Percentiles rank a stretch among this genome's conserved stretches.
These are phyloP conservation scores for Alauda arvensis DNA, from an alignment of 2,797 vertebrate species.

Conservation along the genomic window DNA sequence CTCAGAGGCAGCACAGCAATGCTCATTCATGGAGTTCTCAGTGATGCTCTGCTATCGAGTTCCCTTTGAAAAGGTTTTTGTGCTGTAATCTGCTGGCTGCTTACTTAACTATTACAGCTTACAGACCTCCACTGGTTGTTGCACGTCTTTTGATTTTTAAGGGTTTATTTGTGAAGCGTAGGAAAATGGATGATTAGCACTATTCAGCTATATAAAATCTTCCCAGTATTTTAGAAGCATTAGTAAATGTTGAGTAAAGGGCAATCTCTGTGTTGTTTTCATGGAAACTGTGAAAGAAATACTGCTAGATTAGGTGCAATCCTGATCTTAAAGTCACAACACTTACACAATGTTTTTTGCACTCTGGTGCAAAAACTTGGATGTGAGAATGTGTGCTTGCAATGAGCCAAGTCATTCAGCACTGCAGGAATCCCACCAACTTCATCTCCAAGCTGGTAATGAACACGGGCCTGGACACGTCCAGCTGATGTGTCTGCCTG, in stretches of 20 bases:
- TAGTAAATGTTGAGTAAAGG: conserved; percentile 13
- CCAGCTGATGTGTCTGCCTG: neutral
- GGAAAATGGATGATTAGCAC: neutral
- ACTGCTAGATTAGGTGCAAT: neutral
- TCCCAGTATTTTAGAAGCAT: conserved; percentile 25
- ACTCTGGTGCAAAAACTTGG: neutral
- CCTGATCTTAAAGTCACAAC: neutral
- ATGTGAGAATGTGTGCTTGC: neutral
- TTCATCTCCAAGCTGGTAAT: neutral
- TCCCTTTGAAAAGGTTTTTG: conserved; percentile 10
- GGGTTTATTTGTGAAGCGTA: neutral
- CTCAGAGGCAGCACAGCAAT: neutral
- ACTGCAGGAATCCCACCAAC: neutral
- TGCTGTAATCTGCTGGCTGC: neutral
- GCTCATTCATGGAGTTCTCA: neutral
- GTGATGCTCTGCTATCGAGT: neutral
- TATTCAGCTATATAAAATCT: neutral
- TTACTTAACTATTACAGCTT: conserved; percentile 20
- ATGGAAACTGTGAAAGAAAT: neutral
- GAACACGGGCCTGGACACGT: neutral
- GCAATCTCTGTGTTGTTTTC: neutral
- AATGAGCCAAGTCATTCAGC: neutral
- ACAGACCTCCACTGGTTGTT: neutral
- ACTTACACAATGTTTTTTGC: neutral
- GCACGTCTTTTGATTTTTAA: neutral